Base-by-base conservation (phyloP, 2,888 invertebrate genomes). In the Pocota personata region DNA sequence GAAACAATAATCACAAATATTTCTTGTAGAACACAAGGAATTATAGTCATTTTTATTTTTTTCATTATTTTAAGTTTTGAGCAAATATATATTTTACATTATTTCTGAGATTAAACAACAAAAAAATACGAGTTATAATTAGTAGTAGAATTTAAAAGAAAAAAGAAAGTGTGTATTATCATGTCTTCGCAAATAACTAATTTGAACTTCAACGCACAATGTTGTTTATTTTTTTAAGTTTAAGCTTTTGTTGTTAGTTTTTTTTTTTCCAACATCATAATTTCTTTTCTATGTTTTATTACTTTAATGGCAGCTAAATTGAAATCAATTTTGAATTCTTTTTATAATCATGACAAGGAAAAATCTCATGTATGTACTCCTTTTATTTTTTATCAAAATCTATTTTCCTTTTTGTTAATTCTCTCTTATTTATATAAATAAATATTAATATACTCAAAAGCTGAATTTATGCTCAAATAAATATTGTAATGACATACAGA, bases 391-490 rank as follows among this genome's bases (percentile, higher is more conserved):
- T 48, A 24, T 52, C 24, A 7, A 46, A 52, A 60, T 48, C 60
- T 32, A 46, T 37, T 27, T 46, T 24, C n/a, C 24, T 24, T 46
- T 40, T 48, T 35, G 21, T 50, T 16, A n/a, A 24, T 50, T 48
- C 35, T 52, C 27, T 46, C 21, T 71, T 66, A 66, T 79, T 79
- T 79, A 58, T 73, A 67, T 30, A 75, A 64, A 35, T 79, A 73
- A 78, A 58, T 72, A 72, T 60, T 75, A 73, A 52, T 46, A 73
- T 79, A 84, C 83, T 84, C 79, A 69, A 75, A 58, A 43, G 67
- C 69, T 80, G 84, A 80, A 84, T 75, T 84, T 66, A 84, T 84
- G 84, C 84, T 84, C 84, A 84, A 84, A 84, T 60, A 66, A 52
- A 73, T 27, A 75, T 71, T 80, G 69, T 84, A 64, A 71, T 69